phyloP scores from a whole-genome alignment of 2,888 invertebrate genomes.

The Melanophora roralis region DNA sequence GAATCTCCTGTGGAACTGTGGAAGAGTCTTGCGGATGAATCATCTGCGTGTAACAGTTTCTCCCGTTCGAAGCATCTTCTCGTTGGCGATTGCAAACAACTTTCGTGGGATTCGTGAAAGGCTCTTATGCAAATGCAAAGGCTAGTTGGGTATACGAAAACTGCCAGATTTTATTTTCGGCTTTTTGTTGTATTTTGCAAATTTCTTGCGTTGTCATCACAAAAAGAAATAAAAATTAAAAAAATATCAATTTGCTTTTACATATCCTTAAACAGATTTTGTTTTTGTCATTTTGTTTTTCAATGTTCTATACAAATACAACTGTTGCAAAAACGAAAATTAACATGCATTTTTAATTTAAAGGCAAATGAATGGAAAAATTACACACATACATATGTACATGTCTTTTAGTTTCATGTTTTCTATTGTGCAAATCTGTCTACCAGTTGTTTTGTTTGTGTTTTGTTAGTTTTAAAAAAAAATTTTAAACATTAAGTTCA shows the following conservation, averaged over 20 bases:
- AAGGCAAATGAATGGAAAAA: too few relatives aligned
- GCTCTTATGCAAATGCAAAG: too few relatives aligned
- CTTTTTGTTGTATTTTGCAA: not conserved
- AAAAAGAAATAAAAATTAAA: not conserved
- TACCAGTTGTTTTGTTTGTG: not conserved
- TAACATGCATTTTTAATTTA: not conserved
- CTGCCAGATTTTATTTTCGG: not conserved
- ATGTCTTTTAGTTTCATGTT: not conserved
- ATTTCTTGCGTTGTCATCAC: too few relatives aligned
- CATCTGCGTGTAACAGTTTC: too few relatives aligned
- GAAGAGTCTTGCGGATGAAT: too few relatives aligned
- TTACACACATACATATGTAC: not conserved
- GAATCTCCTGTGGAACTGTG: too few relatives aligned
- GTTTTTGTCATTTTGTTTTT: not conserved
- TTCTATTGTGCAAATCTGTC: not conserved
- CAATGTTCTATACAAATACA: not conserved
- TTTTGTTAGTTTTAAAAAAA: not conserved
- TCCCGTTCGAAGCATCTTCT: too few relatives aligned
- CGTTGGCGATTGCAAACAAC: too few relatives aligned
- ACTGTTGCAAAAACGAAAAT: not conserved
- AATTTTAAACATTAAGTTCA: slow-evolving; percentile 2
- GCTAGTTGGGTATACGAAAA: too few relatives aligned
- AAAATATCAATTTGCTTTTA: not conserved
- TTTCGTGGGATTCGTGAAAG: too few relatives aligned
- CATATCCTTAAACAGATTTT: not conserved